Conservation (phyloP, 2,113 vertebrate species). For the Lepisosteus osseus region DNA sequence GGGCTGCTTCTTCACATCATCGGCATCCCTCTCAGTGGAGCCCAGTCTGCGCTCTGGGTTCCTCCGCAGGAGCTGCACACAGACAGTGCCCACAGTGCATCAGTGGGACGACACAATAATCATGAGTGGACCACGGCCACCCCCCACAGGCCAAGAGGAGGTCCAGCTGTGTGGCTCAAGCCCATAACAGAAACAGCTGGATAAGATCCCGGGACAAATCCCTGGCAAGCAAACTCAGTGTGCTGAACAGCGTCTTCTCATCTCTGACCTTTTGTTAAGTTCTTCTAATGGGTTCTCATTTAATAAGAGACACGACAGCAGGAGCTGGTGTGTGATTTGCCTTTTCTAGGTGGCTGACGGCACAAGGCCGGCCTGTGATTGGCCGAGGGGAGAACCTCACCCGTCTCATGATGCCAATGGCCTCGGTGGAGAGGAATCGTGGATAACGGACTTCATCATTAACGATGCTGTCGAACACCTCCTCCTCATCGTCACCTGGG, state of each 20-base stretch:
- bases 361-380: not conserved
- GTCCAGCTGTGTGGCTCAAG: too few relatives aligned
- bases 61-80: slow-evolving; percentile 71
- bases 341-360: too few relatives aligned
- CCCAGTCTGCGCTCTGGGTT: slow-evolving; percentile 80
- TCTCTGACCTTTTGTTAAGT: too few relatives aligned
- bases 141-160: too few relatives aligned
- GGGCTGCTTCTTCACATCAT: slow-evolving; percentile 83
- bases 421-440: slow-evolving; percentile 80
- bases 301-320: too few relatives aligned
- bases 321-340: too few relatives aligned
- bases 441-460: slow-evolving; percentile 87
- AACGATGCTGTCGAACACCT: slow-evolving; percentile 87
- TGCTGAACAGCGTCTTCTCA: too few relatives aligned
- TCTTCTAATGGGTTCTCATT: too few relatives aligned
- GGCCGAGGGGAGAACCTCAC: slow-evolving; percentile 47
- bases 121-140: too few relatives aligned
- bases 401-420: slow-evolving; percentile 82
- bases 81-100: not conserved
- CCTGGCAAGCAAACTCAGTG: too few relatives aligned
- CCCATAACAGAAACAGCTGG: too few relatives aligned
- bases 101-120: not conserved
- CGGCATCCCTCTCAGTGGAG: slow-evolving; percentile 76
- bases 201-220: too few relatives aligned
- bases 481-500: slow-evolving; percentile 85